Conservation (phyloP, 1,140 invertebrate genomes). For the Aphelenchoides fujianensis region DNA sequence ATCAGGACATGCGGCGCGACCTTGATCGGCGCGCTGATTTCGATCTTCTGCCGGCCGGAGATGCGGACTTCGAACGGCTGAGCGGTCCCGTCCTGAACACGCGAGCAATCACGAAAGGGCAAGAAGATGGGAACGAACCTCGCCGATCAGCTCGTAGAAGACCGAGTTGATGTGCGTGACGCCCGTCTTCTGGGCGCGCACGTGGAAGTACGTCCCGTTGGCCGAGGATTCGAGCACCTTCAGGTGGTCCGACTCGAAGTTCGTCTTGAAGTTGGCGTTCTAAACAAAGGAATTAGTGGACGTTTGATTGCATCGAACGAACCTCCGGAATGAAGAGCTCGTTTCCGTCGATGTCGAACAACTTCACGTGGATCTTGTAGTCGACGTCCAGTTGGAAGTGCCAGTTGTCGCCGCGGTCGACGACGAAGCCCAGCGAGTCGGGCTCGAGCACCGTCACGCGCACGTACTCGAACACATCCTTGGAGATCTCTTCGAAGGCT, state of each 20-base stretch:
- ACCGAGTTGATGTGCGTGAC: slow-evolving; percentile 64
- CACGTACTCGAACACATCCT: slow-evolving; percentile 64
- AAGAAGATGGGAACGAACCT: slow-evolving; percentile 41
- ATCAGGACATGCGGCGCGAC: slow-evolving; percentile 59
- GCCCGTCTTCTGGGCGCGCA: slow-evolving; percentile 69
- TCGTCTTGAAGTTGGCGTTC: slow-evolving; percentile 43
- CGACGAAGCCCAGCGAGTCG: slow-evolving; percentile 46
- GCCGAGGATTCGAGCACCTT: slow-evolving; percentile 67
- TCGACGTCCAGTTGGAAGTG: slow-evolving; percentile 70
- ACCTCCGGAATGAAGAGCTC: slow-evolving; percentile 65
- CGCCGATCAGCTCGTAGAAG: slow-evolving; percentile 66
- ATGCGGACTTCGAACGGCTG: slow-evolving; percentile 38
- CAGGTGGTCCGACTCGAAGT: slow-evolving; percentile 69
- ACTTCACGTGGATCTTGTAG: slow-evolving; percentile 73
- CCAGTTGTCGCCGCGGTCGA: slow-evolving; percentile 73
- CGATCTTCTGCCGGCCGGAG: slow-evolving; percentile 56
- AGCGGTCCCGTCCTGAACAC: slow-evolving; percentile 54
- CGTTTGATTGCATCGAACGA: too few relatives aligned
- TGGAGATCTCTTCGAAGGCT: slow-evolving; percentile 61
- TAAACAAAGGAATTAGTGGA: too few relatives aligned
- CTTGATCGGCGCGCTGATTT: slow-evolving; percentile 63
- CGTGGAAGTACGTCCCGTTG: slow-evolving; percentile 76
- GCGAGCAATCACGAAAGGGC: too few relatives aligned
- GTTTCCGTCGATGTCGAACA: slow-evolving; percentile 71
- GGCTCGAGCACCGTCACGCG: slow-evolving; percentile 64